Base-by-base conservation (phyloP, 2,888 invertebrate genomes). In the Physocephala rufipes region DNA sequence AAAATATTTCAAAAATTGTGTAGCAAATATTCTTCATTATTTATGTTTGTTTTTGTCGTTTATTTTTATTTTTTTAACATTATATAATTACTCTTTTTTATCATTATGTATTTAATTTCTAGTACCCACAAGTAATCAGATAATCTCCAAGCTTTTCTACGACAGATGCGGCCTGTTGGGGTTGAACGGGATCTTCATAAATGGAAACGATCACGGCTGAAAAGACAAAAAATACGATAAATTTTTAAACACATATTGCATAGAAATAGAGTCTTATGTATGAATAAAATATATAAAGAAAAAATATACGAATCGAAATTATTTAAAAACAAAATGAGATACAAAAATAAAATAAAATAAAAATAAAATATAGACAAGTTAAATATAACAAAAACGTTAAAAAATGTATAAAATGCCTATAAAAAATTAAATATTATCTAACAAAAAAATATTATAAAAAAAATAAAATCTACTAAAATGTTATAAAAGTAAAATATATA, bases 91-190 rank as follows among this genome's bases (percentile, higher is more conserved):
- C 73, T 79, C n/a, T n/a, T n/a, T n/a, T 78, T 76, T 80, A 79
- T 79, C 76, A 77, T 77, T 78, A 78, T 76, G 76, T 76, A 77
- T 68, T 77, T 84, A 83, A 83, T 84, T 81, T 91, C 92, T 95
- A 96, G 93, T 95, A 95, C 91, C 95, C 95, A 91, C 95, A 95
- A 90, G 91, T 92, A 90, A 95, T 92, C 91, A 96, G 93, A 92
- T 96, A 96, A 89, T 96, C 96, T 90, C 96, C 95, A 91, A 96
- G 91, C 91, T 95, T 95, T 92, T 96, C 96, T 88, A 95, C 95
- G 89, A 96, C 95, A 82, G 95, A 95, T 88, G 96, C 96, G 86
- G 95, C 95, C 90, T 96, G 96, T 89, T 96, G 95, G 88, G 96
- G 95, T 90, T 95, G 95, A 88, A 95, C 95, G 87, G 95, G 95